Evolutionary conservation across 2,888 invertebrate genomes (phyloP).

Genomic region (Macrophya annulata): DNA sequence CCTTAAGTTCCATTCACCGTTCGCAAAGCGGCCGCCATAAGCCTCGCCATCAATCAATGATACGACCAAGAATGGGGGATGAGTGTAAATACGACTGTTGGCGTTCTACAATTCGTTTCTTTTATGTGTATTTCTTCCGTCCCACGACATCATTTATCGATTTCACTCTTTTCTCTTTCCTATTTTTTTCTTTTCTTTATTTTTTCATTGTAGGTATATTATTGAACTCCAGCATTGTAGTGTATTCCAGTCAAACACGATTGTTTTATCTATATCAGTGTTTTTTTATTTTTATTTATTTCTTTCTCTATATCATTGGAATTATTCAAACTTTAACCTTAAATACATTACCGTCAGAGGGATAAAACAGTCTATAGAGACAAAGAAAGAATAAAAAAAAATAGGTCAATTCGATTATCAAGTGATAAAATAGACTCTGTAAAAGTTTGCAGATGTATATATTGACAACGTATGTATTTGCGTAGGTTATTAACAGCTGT

Average conservation of each 20-base stretch:
- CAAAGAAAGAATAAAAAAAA: not conserved
- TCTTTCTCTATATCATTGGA: not conserved
- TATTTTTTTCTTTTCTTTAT: not conserved
- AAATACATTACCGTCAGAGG: not conserved
- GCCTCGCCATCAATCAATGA: constrained; percentile 50
- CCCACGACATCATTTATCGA: not conserved
- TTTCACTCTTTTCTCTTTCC: not conserved
- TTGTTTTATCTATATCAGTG: too few relatives aligned
- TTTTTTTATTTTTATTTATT: too few relatives aligned
- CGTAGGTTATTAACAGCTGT: constrained; percentile 28
- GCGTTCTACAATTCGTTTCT: constrained; percentile 15
- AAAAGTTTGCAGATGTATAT: not conserved
- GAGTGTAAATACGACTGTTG: not conserved
- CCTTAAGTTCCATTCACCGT: constrained; percentile 44
- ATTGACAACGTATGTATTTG: not conserved
- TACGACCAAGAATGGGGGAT: constrained; percentile 24
- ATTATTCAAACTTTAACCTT: not conserved
- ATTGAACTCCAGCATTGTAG: too few relatives aligned
- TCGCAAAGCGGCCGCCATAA: constrained; percentile 49
- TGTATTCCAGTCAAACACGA: too few relatives aligned
- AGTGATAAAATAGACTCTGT: constrained; percentile 1
- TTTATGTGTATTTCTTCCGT: not conserved
- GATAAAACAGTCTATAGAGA: not conserved
- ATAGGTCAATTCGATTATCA: constrained; percentile 6
- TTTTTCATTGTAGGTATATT: not conserved